A percentile compares a stretch with the other conserved stretches of the same genome.
Evolutionary conservation across 1,140 invertebrate genomes (phyloP).

Genomic region (Tetranychus cinnabarinus): DNA sequence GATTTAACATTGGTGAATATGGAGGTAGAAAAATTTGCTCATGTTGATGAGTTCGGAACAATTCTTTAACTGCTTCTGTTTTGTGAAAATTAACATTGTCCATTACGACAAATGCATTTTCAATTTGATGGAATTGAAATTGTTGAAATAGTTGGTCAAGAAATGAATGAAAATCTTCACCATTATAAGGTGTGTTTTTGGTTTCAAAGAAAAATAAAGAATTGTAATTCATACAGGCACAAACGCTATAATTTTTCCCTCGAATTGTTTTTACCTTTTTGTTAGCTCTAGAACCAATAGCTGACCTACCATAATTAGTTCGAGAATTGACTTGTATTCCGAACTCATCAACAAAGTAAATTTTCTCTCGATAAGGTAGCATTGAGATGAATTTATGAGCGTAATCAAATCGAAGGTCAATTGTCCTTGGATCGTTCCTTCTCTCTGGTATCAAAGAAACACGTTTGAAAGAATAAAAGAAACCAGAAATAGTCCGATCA

Average conservation of each 20-base stretch:
- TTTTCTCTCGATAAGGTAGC: neutral
- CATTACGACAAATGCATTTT: neutral
- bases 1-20: neutral
- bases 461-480: neutral
- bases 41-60: neutral
- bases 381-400: neutral
- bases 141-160: neutral
- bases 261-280: neutral
- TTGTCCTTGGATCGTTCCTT: neutral
- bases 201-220: neutral
- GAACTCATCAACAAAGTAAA: neutral
- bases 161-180: neutral
- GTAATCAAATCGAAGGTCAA: neutral
- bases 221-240: neutral
- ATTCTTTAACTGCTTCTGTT: neutral
- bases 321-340: neutral
- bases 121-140: neutral
- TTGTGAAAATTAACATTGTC: neutral
- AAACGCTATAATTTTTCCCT: neutral
- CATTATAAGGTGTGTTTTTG: neutral
- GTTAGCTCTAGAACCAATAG: neutral
- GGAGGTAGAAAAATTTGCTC: neutral
- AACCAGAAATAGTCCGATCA: neutral
- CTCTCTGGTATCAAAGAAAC: neutral
- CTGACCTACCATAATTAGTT: neutral